These are phyloP conservation scores for Loriculus beryllinus DNA, from an alignment of 2,797 vertebrate species.

Conservation along the genomic window DNA sequence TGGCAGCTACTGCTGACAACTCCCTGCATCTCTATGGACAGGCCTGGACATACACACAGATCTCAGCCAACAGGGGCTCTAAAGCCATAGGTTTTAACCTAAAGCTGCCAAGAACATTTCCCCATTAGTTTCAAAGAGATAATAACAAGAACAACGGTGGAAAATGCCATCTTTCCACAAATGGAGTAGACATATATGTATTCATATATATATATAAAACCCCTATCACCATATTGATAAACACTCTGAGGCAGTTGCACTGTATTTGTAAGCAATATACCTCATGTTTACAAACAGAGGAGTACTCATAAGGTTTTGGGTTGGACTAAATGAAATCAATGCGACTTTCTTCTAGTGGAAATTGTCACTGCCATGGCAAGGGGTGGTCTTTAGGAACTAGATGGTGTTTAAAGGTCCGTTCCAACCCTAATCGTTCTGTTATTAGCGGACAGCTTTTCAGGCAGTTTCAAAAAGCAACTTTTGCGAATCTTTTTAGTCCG, in stretches of 20 bases:
- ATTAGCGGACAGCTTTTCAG: not conserved
- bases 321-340: rapidly evolving
- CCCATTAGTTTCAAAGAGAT: rapidly evolving
- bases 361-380: not conserved
- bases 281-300: too few relatives aligned
- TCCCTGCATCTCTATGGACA: too few relatives aligned
- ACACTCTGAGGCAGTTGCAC: too few relatives aligned
- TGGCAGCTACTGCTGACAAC: not conserved
- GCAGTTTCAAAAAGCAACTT: not conserved
- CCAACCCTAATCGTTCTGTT: not conserved
- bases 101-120: not conserved
- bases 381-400: not conserved
- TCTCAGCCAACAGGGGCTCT: too few relatives aligned
- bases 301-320: not conserved
- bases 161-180: not conserved
- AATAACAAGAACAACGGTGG: not conserved
- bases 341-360: not conserved
- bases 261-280: not conserved
- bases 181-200: not conserved
- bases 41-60: not conserved
- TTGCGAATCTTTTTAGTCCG: not conserved
- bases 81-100: not conserved
- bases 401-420: not conserved
- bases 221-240: too few relatives aligned
- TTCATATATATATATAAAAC: not conserved